Evolutionary conservation across 2,888 invertebrate species (phyloP), one percentile per base, ranked within the genome.

Genomic region (Ypsolopha scabrella): DNA sequence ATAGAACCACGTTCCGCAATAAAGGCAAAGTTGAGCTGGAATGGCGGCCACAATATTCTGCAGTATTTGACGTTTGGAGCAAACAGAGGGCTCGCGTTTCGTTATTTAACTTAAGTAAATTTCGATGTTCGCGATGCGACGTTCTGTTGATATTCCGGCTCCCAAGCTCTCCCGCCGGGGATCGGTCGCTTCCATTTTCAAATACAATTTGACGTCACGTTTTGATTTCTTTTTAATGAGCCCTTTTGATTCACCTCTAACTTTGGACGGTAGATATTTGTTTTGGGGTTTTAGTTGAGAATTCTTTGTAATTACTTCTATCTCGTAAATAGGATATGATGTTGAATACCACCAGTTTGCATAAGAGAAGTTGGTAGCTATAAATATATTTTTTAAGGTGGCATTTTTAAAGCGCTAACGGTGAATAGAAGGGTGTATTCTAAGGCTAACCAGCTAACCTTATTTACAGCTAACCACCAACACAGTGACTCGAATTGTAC

Each of bases 21-120:
- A 76, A 74, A 72, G 70, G 62, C 60, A 59, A 64, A 59, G 60
- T 61, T 60, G 59, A 62, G 60, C 60, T 35, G 57, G 54, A 10
- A 9, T 11, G 24, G 1, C 58, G 64, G 63, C 65, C 63, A 62
- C 68, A 62, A 65, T 67, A 68, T 61, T 63, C 65, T 63, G 64
- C 65, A 66, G 65, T 81, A 73, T 80, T 81, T 80, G 82, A 72
- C 75, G 74, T 75, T 67, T 62, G 60, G 62, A 57, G 78, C 78
- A 85, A 85, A 86, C 76, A 85, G 80, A 75, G 81, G 82, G 80
- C 76, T 78, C 75, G 77, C 77, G 74, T 76, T 81, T 79, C 76
- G 79, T 80, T 83, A 80, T 83, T 80, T 80, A 82, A 81, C 81
- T 80, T 85, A 85, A 86, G 85, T 86, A 86, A 85, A 85, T 86